Evolutionary conservation across 2,113 vertebrate genomes (phyloP).

Genomic region (Sylvilagus bachmani): DNA sequence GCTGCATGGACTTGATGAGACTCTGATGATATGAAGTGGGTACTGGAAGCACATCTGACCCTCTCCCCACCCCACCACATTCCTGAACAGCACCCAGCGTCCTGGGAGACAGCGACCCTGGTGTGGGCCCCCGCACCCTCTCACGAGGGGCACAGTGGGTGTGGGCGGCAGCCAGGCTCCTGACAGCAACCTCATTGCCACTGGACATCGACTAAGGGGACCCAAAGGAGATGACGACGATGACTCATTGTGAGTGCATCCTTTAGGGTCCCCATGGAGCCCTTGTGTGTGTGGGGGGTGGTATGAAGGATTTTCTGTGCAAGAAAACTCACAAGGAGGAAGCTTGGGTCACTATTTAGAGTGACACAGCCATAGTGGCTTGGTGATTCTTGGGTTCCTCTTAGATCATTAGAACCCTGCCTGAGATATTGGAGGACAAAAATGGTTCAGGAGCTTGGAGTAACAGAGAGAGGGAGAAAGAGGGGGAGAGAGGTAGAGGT

Average conservation of each 20-base stretch:
- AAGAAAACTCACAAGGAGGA: not conserved
- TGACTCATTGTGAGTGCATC: not conserved
- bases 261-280: not conserved
- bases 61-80: too few relatives aligned
- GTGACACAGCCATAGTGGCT: not conserved
- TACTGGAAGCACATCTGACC: fast-evolving
- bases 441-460: not conserved
- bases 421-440: not conserved
- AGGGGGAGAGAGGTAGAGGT: too few relatives aligned
- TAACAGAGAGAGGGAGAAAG: too few relatives aligned
- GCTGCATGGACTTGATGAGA: not conserved
- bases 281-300: not conserved
- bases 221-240: not conserved
- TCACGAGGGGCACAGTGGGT: not conserved
- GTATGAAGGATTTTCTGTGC: not conserved
- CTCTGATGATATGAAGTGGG: not conserved
- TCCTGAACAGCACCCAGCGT: not conserved
- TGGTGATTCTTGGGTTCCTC: not conserved
- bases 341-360: too few relatives aligned
- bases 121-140: not conserved
- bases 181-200: not conserved
- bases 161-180: not conserved
- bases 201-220: not conserved
- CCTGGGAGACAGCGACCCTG: not conserved
- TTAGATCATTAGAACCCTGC: not conserved